Evolutionary conservation across 2,797 vertebrate species (phyloP), one percentile per base, ranked within the genome.

Genomic region (Enoplosus armatus): DNA sequence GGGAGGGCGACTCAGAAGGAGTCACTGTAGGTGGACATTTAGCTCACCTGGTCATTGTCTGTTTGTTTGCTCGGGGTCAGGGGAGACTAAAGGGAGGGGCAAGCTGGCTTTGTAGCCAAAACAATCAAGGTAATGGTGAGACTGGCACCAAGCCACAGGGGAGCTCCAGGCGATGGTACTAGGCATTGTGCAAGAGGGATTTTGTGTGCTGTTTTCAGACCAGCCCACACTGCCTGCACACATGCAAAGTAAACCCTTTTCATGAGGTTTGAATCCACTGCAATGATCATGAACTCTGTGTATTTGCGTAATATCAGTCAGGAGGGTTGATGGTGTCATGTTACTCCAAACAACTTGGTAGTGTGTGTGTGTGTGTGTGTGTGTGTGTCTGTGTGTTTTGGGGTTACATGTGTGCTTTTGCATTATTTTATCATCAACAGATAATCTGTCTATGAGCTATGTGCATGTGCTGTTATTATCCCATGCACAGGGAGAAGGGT

Each of bases 91-190:
- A 85, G 87, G 79, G 80, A 82, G 72, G 72, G 77, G 85, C 81
- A 48, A 69, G 75, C 81, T 37, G 72, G 56, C 75, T 90, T 86
- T 91, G 87, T 90, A 82, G 83, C 85, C 91, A 90, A 91, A 95
- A 95, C 92, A 95, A 91, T 90, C 9, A 66, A 79, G 72, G 77
- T 93, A 93, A 93, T 91, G 85, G 89, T 83, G 91, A 91, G 85
- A 77, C 64, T 88, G 90, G 87, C 88, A 90, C 59, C 4, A 37
- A 79, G 89, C 90, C 86, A 87, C 69, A 26, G 80, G 75, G 86
- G 82, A 85, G 86, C 85, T 89, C 22, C 56, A 73, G 84, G 85
- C 83, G 48, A 22, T 37, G 55, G 74, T 63, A 22, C 45, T 41
- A 68, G 65, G 39, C 75, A 80, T 85, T 89, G 82, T 86, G 74